Conservation (phyloP, 2,888 invertebrate species). For the Dryadula phaetusa region DNA sequence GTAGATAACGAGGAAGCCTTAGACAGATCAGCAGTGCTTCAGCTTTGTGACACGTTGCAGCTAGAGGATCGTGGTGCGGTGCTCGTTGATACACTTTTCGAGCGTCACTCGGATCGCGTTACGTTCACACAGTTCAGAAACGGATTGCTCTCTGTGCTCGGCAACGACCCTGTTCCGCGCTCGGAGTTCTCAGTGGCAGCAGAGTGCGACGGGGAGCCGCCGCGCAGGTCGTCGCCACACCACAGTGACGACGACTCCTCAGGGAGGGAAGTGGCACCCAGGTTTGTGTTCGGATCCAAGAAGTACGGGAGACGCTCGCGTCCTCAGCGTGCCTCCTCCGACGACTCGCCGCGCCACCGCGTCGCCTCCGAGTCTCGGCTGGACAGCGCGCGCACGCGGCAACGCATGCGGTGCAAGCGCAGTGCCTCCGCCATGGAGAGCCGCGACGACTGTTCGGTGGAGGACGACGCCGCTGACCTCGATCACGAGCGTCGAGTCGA, state of each 20-base stretch:
- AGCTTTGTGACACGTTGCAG: conserved; percentile 90
- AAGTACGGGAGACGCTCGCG: conserved; percentile 90
- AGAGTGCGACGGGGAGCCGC: conserved; percentile 52
- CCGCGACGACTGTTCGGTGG: conserved; percentile 46
- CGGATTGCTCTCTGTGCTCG: conserved; percentile 88
- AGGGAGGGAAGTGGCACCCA: conserved; percentile 89
- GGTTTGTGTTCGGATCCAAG: conserved; percentile 89
- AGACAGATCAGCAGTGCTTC: conserved; percentile 86
- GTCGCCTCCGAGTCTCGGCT: conserved; percentile 68
- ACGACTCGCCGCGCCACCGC: conserved; percentile 55
- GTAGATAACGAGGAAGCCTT: conserved; percentile 87
- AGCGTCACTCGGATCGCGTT: conserved; percentile 73
- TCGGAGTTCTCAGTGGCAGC: conserved; percentile 48
- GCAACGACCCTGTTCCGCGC: conserved; percentile 70
- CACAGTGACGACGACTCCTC: conserved; percentile 83
- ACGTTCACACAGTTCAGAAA: conserved; percentile 91
- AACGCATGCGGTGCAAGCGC: conserved; percentile 61
- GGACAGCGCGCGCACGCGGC: conserved; percentile 57
- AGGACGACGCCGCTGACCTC: conserved; percentile 51
- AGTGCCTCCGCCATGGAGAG: conserved; percentile 67
- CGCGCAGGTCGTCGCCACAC: conserved; percentile 48
- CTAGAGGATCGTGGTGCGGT: conserved; percentile 88
- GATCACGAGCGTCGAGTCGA: conserved; percentile 69
- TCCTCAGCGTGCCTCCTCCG: conserved; percentile 72
- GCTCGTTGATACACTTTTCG: conserved; percentile 85